Conservation (phyloP, 1,140 invertebrate genomes). For the Lasaia peninsularis region DNA sequence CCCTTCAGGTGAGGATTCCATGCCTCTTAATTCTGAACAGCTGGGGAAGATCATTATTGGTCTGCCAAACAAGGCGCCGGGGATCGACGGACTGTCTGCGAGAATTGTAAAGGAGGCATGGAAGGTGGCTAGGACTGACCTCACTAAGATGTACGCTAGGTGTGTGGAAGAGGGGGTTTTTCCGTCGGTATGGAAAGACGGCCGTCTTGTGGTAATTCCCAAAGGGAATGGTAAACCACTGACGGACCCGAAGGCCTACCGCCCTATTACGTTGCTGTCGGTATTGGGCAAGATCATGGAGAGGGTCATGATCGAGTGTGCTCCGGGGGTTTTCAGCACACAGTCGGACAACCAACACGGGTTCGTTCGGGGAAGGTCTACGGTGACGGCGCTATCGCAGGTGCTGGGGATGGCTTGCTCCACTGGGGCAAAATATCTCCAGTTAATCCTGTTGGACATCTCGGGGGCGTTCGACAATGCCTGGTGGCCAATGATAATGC, state of each 20-base stretch:
- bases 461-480: slow-evolving; percentile 48
- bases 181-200: slow-evolving; percentile 17
- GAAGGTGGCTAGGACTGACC: not conserved
- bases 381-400: slow-evolving; percentile 40
- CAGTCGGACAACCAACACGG: slow-evolving; percentile 39
- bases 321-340: slow-evolving; percentile 1
- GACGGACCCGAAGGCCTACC: no score
- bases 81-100: slow-evolving; percentile 14
- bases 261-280: slow-evolving; percentile 23
- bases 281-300: slow-evolving; percentile 50
- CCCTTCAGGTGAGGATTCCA: not conserved
- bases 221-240: slow-evolving; percentile 18
- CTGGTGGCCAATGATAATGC: slow-evolving; percentile 45
- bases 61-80: not conserved
- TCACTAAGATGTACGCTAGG: not conserved
- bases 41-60: not conserved
- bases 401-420: not conserved
- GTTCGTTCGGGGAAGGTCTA: slow-evolving; percentile 33
- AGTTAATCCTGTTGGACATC: slow-evolving; percentile 34
- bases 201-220: slow-evolving; percentile 51
- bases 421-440: not conserved
- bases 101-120: not conserved
- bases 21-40: not conserved
- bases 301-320: slow-evolving; percentile 36
- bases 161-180: not conserved